Base-by-base conservation (phyloP, 92 coral and sea anemone genomes). In the Nematostella vectensis region DNA sequence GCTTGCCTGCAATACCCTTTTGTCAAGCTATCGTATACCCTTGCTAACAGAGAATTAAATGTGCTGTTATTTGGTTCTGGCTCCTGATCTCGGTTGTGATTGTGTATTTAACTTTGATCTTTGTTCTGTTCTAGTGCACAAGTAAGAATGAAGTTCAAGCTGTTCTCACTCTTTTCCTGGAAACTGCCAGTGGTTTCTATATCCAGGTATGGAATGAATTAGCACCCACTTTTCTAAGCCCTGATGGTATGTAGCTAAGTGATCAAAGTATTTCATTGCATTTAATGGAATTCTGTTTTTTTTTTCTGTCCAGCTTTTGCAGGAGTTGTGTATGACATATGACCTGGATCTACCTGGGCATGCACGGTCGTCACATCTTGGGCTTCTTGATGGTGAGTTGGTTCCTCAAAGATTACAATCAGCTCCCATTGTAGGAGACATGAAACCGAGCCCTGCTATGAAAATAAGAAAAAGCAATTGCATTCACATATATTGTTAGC, bases 131-230 rank as follows among this genome's bases (percentile, higher is more conserved):
- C 3, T 40, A 89, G 96, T 73, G 89, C 22, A 63, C 85, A 29
- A 77, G 77, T 65, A 85, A 81, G 45, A 69, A 54, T 47, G 97
- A 89, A 56, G 72, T 84, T 17, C 96, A 89, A 44, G 88, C 96
- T 40, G 78, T 89, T 23, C 68, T 89, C 27, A 67, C 94, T 27
- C 75, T 89, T 33, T 89, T 89, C 57, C 78, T 89, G 55, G 96
- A 89, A 48, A 85, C 96, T 26, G 87, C 96, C 18, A 84, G 96
- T 77, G 96, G 96, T 27, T 89, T 89, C 57, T 89, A 89, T 62
- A 84, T 89, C 43, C 96, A 89, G 89, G 96, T 89, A 65, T 25
- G 17, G 28, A 33, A 33, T n/a, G n/a, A n/a, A n/a, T n/a, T n/a
- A n/a, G n/a, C n/a, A n/a, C n/a, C n/a, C n/a, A n/a, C n/a, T n/a